Percentiles rank a stretch among this genome's conserved stretches.
These are phyloP conservation scores for Cryptocephalus moraei DNA, from an alignment of 2,888 invertebrate species.

Conservation along the genomic window DNA sequence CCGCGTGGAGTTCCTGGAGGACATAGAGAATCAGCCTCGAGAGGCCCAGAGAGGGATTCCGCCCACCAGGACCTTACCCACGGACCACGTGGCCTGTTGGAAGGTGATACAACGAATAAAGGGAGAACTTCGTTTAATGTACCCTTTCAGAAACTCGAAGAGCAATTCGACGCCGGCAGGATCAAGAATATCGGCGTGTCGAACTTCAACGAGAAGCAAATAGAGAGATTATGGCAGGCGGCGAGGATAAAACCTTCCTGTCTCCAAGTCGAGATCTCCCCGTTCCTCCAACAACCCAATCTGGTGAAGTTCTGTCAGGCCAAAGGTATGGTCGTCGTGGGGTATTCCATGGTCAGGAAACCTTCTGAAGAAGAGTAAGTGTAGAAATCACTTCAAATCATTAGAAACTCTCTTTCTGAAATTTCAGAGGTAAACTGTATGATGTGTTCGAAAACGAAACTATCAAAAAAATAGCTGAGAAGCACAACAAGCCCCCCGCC, in stretches of 20 bases:
- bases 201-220: conserved; percentile 51
- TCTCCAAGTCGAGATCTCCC: conserved; percentile 52
- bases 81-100: conserved; percentile 64
- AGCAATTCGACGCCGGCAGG: conserved; percentile 44
- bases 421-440: no score
- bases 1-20: conserved; percentile 41
- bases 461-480: no score
- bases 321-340: not conserved
- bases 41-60: conserved; percentile 37
- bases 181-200: conserved; percentile 3
- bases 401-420: no score
- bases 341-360: not conserved
- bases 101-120: conserved; percentile 35
- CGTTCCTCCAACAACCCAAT: conserved; percentile 41
- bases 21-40: conserved; percentile 39
- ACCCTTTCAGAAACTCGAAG: conserved; percentile 41
- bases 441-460: no score
- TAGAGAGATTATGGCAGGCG: conserved; percentile 47
- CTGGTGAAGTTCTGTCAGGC: conserved; percentile 3
- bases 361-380: no score
- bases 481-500: no score
- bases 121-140: not conserved
- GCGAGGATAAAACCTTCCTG: conserved; percentile 46
- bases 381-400: no score
- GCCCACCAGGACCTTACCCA: conserved; percentile 27